phyloP scores from a whole-genome alignment of 2,113 vertebrate species.

The Crocuta crocuta region DNA sequence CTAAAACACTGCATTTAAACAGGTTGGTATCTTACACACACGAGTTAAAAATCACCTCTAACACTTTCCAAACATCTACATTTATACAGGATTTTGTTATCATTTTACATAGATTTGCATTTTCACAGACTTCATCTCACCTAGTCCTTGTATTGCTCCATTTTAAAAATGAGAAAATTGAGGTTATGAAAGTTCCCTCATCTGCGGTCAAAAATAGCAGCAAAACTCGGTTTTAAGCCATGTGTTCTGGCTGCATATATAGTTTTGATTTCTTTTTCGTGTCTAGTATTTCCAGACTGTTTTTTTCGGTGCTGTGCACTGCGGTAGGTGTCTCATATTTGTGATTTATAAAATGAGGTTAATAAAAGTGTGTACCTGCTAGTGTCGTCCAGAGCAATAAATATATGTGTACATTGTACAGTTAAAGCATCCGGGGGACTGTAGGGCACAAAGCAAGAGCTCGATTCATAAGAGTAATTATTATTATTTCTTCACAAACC shows the following conservation, averaged over 20 bases:
- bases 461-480: neutral
- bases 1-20: neutral
- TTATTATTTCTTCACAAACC: neutral
- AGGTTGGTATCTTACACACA: neutral
- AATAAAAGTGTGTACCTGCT: neutral
- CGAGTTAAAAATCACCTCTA: neutral
- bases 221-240: conserved; percentile 26
- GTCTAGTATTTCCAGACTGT: neutral
- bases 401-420: neutral
- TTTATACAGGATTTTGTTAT: neutral
- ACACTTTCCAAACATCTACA: neutral
- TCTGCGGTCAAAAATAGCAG: neutral
- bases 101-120: neutral
- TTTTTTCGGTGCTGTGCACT: neutral
- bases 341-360: neutral
- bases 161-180: conserved; percentile 57
- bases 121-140: neutral
- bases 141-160: neutral
- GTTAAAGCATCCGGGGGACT: neutral
- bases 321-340: neutral
- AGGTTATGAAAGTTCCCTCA: neutral
- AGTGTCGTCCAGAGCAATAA: neutral
- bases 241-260: neutral
- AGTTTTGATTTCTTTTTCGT: neutral
- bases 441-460: neutral